A percentile compares a stretch with the other conserved stretches of the same genome.
Evolutionary conservation across 1,140 invertebrate genomes (phyloP).

Genomic region (Lepidotrigona ventralis): DNA sequence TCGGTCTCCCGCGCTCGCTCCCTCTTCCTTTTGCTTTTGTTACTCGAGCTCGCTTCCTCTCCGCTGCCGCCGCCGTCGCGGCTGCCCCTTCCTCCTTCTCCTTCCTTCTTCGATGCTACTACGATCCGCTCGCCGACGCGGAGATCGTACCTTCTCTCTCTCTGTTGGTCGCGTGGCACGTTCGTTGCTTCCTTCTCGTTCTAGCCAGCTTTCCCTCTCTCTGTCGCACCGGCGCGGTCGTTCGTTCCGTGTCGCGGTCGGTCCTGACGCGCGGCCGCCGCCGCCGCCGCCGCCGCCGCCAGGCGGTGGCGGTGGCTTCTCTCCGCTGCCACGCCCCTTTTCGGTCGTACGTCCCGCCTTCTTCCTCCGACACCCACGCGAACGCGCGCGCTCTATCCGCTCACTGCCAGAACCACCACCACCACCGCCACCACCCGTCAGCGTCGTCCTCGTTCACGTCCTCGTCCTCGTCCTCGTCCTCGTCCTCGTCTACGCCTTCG

Average conservation of each 20-base stretch:
- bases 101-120: not conserved
- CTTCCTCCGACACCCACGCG: constrained; percentile 71
- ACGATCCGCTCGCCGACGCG: constrained; percentile 18
- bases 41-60: constrained; percentile 19
- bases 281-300: constrained; percentile 46
- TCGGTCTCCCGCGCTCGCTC: constrained; percentile 23
- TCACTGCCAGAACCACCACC: constrained; percentile 39
- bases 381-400: constrained; percentile 31
- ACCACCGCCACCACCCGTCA: constrained; percentile 24
- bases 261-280: constrained; percentile 24
- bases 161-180: constrained; percentile 11
- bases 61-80: not conserved
- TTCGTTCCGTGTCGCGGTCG: constrained; percentile 17
- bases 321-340: constrained; percentile 70
- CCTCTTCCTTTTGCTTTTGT: constrained; percentile 56
- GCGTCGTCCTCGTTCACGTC: constrained; percentile 51
- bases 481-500: constrained; percentile 23
- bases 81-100: constrained; percentile 1
- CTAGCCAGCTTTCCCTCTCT: constrained; percentile 16
- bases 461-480: constrained; percentile 36
- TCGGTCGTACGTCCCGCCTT: constrained; percentile 66
- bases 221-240: constrained; percentile 1
- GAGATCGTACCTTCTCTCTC: not conserved
- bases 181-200: constrained; percentile 30
- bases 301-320: constrained; percentile 42